phyloP scores from a whole-genome alignment of 2,113 vertebrate species.

The Datnioides undecimradiatus region DNA sequence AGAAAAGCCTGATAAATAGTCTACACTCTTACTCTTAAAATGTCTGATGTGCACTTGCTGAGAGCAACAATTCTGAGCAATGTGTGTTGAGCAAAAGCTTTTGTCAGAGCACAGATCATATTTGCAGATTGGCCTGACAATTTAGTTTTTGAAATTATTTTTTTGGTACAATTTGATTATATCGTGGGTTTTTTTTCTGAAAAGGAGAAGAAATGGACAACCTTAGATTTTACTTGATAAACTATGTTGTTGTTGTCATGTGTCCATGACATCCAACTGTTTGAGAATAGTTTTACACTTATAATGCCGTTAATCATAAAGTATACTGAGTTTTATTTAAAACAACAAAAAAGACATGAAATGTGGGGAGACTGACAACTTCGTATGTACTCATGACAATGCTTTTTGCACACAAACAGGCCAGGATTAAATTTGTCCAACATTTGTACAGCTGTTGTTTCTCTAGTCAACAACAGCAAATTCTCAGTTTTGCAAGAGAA shows the following conservation, averaged over 20 bases:
- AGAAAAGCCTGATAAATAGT: constrained; percentile 35
- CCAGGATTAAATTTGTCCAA: constrained; percentile 33
- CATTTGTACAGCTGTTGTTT: constrained; percentile 33
- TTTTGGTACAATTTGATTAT: constrained; percentile 19
- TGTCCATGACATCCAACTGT: background rate
- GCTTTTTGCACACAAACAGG: constrained; percentile 42
- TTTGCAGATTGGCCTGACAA: constrained; percentile 24
- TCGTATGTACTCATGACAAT: background rate
- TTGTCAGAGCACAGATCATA: constrained; percentile 36
- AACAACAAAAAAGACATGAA: background rate
- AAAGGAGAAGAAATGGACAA: background rate
- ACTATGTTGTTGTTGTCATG: constrained; percentile 8
- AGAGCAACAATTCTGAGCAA: constrained; percentile 47
- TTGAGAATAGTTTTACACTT: background rate
- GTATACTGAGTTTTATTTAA: constrained; percentile 1
- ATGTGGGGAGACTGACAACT: background rate
- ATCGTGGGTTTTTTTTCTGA: constrained; percentile 7
- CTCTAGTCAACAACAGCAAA: constrained; percentile 11
- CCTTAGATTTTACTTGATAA: background rate
- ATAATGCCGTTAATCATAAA: background rate
- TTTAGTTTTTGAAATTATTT: constrained; percentile 40
- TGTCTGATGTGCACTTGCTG: constrained; percentile 14
- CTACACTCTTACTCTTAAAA: constrained; percentile 30
- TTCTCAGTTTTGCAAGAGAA: constrained; percentile 16
- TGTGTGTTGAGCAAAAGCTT: constrained; percentile 42